phyloP scores from a whole-genome alignment of 1,140 invertebrate genomes.

The Yoshiicerus persimilis region DNA sequence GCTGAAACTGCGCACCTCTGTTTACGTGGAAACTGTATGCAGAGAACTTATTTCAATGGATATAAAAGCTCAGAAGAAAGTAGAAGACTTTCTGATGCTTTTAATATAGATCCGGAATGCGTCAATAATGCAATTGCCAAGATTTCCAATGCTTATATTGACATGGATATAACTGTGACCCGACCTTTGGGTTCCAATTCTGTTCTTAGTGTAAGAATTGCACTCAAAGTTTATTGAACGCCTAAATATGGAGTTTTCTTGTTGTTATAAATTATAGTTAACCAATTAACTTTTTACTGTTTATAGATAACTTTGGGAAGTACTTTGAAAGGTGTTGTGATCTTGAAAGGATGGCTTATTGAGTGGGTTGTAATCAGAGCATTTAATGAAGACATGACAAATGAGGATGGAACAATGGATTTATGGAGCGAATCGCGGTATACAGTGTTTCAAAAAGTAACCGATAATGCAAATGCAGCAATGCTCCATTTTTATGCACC shows the following conservation, averaged over 20 bases:
- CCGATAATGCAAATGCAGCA: conserved; percentile 91
- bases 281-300: too few species aligned
- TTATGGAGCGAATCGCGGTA: conserved; percentile 89
- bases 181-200: conserved; percentile 53
- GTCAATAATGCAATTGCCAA: conserved; percentile 47
- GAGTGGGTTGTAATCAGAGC: conserved; percentile 93
- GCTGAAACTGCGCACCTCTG: conserved; percentile 73
- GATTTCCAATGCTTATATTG: conserved; percentile 38
- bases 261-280: too few species aligned
- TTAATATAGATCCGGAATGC: conserved; percentile 71
- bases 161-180: conserved; percentile 52
- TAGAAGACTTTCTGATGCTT: conserved; percentile 72
- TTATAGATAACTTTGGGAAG: conserved; percentile 75
- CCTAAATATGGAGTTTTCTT: too few species aligned
- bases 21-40: conserved; percentile 77
- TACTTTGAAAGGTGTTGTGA: conserved; percentile 84
- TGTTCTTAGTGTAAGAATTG: conserved; percentile 42
- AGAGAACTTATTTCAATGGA: conserved; percentile 69
- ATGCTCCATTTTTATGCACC: conserved; percentile 94
- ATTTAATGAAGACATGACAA: conserved; percentile 60
- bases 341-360: conserved; percentile 89
- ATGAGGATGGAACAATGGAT: conserved; percentile 65
- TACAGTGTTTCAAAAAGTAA: conserved; percentile 89
- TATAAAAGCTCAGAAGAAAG: conserved; percentile 69
- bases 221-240: neutral